These are phyloP conservation scores for Ypsolopha scabrella DNA, from an alignment of 2,888 invertebrate genomes.

Conservation along the genomic window DNA sequence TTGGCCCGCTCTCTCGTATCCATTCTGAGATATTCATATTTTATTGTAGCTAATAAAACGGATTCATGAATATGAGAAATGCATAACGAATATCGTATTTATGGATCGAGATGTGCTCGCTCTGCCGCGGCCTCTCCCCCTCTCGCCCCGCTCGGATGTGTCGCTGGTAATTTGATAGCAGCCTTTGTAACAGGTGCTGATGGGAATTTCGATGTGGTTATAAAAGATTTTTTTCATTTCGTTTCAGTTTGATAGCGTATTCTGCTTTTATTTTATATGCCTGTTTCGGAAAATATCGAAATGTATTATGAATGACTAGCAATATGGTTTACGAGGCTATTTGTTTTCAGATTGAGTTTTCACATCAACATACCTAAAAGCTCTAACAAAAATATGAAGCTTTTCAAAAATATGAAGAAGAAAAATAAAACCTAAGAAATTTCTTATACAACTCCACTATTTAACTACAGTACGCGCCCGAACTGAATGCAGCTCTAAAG, in stretches of 20 bases:
- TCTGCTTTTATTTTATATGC: slow-evolving; percentile 34
- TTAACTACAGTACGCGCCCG: too few relatives aligned
- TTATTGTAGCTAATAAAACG: slow-evolving; percentile 72
- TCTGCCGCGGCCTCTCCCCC: slow-evolving; percentile 14
- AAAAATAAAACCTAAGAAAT: too few relatives aligned
- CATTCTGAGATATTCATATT: slow-evolving; percentile 72
- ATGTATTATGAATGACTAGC: slow-evolving; percentile 15
- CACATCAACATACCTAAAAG: too few relatives aligned
- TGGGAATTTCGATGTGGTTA: slow-evolving; percentile 62
- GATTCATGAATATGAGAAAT: slow-evolving; percentile 72
- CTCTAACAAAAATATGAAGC: too few relatives aligned
- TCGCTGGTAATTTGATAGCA: slow-evolving; percentile 68
- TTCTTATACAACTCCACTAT: too few relatives aligned
- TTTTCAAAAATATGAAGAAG: too few relatives aligned
- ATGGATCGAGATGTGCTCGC: slow-evolving; percentile 61
- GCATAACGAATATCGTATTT: slow-evolving; percentile 70
- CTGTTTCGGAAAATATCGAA: slow-evolving; percentile 19
- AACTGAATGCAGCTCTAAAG: too few relatives aligned
- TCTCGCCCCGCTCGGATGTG: slow-evolving; percentile 37
- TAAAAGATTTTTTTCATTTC: slow-evolving; percentile 44
- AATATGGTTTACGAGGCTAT: slow-evolving; percentile 1
- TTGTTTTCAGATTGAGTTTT: neutral
- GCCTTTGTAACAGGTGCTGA: slow-evolving; percentile 69
- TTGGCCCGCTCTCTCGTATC: slow-evolving; percentile 68
- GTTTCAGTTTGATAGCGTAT: slow-evolving; percentile 47